Base-by-base conservation (phyloP, 1,140 invertebrate genomes). In the Sminthurides bifidus region DNA sequence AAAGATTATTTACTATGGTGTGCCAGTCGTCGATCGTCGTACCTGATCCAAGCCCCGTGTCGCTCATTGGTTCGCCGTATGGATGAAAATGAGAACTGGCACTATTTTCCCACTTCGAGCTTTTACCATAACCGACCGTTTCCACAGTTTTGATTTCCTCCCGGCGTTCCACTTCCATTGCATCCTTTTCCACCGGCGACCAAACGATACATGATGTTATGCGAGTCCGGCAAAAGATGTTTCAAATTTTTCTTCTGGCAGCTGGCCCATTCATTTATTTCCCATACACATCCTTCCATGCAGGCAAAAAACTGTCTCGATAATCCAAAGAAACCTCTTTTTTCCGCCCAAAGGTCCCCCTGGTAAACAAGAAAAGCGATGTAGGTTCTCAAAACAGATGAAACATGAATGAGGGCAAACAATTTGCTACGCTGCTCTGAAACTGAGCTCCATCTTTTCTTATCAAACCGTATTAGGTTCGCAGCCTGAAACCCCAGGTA, bases 291-390 rank as follows among this genome's bases (percentile, higher is more conserved):
- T 41, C 86, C 85, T 71, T 94, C 91, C 88, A 94, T 93, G 63
- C 91, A 90, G n/a, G 91, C 90, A 71, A 87, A 92, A 74, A 93
- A 94, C 73, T 89, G 83, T 84, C 89, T 92, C 38, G 85, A 75
- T 60, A 92, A 81, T 46, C 90, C 89, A 74, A 91, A 79, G 72
- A 85, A 78, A 62, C 80, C 63, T 61, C 55, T 79, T 41, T 85
- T 87, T 74, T 95, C 91, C 41, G 90, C 89, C 92, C 92, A 94
- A 61, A 95, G 89, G 70, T 95, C 92, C 60, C 87, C 90, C 90
- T 92, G 44, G 26, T 15, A 56, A 57, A 35, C 17, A 1, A 3
- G 8, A 14, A 23, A 21, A 26, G 17, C 3, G 19, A 14, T 19
- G 29, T 1, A 23, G 33, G 6, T 40, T 21, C 24, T 59, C 48